Conservation (phyloP, 2,113 vertebrate genomes). For the Anser cygnoides region DNA sequence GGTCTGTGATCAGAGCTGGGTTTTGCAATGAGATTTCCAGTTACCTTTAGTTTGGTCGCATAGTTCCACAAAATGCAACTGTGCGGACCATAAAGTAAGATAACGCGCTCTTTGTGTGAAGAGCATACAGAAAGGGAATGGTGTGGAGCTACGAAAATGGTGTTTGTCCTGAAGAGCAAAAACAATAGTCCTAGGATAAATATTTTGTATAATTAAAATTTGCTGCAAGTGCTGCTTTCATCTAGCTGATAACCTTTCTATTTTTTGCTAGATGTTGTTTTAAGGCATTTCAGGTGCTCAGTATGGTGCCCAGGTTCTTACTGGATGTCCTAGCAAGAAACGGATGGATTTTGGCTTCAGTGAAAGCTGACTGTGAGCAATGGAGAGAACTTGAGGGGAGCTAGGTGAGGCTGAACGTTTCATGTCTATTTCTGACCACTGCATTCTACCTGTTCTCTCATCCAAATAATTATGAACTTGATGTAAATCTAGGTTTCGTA, state of each 20-base stretch:
- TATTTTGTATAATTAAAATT: neutral
- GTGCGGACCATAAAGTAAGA: neutral
- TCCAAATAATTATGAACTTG: neutral
- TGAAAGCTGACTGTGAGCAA: neutral
- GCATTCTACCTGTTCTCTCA: neutral
- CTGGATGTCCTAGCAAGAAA: neutral
- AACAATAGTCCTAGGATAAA: neutral
- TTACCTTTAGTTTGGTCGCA: neutral
- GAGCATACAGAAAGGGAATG: neutral
- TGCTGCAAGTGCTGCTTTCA: neutral
- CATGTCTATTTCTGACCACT: neutral
- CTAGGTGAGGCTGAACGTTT: neutral
- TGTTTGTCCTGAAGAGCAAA: neutral
- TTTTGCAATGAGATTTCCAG: neutral
- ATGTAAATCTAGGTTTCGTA: neutral
- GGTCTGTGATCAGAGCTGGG: neutral
- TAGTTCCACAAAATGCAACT: neutral
- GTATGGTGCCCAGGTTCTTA: neutral
- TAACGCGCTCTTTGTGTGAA: accelerated
- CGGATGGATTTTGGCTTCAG: neutral
- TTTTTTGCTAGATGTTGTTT: neutral
- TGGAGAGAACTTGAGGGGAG: neutral
- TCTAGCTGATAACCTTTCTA: neutral
- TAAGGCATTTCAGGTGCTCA: neutral
- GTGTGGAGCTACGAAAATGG: neutral